Base-by-base conservation (phyloP, 2,113 vertebrate genomes). In the Muntiacus muntjak region DNA sequence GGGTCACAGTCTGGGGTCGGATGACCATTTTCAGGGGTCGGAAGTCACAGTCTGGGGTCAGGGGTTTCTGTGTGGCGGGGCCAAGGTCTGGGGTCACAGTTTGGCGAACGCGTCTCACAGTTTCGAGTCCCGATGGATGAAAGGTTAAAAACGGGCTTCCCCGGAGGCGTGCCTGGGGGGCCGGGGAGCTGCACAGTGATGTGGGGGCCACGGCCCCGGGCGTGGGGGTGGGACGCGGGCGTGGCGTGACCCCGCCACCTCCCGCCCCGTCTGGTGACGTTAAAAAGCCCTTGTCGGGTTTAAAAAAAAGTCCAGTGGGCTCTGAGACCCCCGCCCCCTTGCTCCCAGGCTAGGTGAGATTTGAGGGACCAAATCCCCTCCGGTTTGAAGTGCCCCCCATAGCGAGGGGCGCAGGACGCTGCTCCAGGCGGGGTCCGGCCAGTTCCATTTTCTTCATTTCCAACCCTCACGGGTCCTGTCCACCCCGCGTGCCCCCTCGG, bases 261-360 rank as follows among this genome's bases (percentile, higher is more conserved):
- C 96, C 93, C 67, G 91, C 95, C 97, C 96, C 91, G 90, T 97
- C 96, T 97, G 98, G 91, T 97, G 98, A 97, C 93, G 74, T 98
- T 98, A 98, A 98, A 98, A 98, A 98, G 98, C 98, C 98, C 98
- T 98, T 98, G 33, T 98, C 97, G 98, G 98, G 98, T 97, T 98
- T 95, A 87, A 96, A 97, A 97, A 98, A 97, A 90, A n/a, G 98
- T 97, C 91, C 95, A 54, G 28, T 94, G 95, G 96, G 92, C 88
- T 96, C 47, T 74, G 43, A 94, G 78, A 95, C 57, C 95, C 90
- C 92, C 58, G 5, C 45, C 62, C 93, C 82, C 76, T 86, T 45
- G 76, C 21, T 92, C 58, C 83, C 74, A 55, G 86, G 40, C 89
- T 87, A 94, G 71, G 45, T 83, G 95, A 97, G 90, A 94, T 91